Evolutionary conservation across 1,140 invertebrate genomes (phyloP), one percentile per base, ranked within the genome.

Genomic region (Arion vulgaris): DNA sequence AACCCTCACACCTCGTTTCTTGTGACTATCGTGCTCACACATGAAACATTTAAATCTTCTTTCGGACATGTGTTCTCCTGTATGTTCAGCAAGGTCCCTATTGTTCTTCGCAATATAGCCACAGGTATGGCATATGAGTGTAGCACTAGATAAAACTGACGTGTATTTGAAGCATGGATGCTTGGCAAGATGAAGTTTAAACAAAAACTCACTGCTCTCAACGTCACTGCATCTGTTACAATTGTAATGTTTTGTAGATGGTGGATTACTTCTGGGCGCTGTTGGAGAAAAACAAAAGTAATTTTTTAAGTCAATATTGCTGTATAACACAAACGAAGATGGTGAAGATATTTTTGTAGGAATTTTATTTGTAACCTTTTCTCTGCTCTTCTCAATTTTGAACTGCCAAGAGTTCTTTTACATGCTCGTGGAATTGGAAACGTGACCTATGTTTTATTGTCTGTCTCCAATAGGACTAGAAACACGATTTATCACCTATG

Each of bases 161-260:
- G 45, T 49, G 32, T 75, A n/a, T 45, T 75, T 75, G 73, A 28
- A 51, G 15, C 41, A 75, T 34, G 28, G 38, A 51, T 75, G 73
- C n/a, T 32, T 75, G n/a, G 39, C 73, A 4, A 75, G 73, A 34
- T 75, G 73, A 75, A 75, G 73, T 51, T 45, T 39, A 75, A 51
- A 75, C 28, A 34, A 1, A 53, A 75, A 75, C 73, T 75, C 39
- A 32, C 45, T 75, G 73, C 32, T 75, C 19, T 38, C 4, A 32
- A 45, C 23, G 15, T 75, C 73, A 32, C 32, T 34, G 32, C 73
- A 75, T 1, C 9, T 11, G 34, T 9, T 45, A 32, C 73, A 75
- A 32, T 15, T 5, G 34, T 75, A 75, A 11, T 13, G 26, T 7
- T 26, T 5, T 19, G 45, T 17, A 51, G 45, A 11, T 75, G 73